Percentiles rank a stretch among this genome's conserved stretches.
These are phyloP conservation scores for Boulengeromyrus knoepffleri DNA, from an alignment of 2,113 vertebrate genomes.

Conservation along the genomic window DNA sequence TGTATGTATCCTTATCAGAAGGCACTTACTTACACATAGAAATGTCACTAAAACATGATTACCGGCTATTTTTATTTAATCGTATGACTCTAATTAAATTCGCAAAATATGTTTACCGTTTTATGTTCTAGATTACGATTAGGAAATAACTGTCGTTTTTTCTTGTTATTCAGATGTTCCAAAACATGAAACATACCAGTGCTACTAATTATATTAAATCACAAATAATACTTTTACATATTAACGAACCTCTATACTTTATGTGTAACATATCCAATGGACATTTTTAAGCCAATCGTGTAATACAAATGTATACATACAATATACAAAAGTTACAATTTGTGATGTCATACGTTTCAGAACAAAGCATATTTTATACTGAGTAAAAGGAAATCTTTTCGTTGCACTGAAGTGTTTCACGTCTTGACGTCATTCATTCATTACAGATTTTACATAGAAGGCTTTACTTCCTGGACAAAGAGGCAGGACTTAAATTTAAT, in stretches of 20 bases:
- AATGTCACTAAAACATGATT: background rate
- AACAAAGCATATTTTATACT: background rate
- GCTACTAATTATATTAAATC: background rate
- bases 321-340: background rate
- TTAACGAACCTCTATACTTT: background rate
- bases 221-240: background rate
- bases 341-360: background rate
- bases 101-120: background rate
- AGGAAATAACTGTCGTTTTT: background rate
- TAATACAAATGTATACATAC: background rate
- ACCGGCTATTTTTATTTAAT: background rate
- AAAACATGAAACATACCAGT: background rate
- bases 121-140: background rate
- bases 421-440: background rate
- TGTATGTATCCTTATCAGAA: background rate
- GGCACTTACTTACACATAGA: background rate
- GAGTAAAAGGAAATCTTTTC: background rate
- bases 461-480: slow-evolving; percentile 17
- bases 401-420: background rate
- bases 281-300: background rate
- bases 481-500: background rate
- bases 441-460: background rate
- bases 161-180: background rate
- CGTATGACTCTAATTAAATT: background rate
- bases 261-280: background rate